Conservation (phyloP, 2,113 vertebrate genomes). For the Dissostichus mawsoni region DNA sequence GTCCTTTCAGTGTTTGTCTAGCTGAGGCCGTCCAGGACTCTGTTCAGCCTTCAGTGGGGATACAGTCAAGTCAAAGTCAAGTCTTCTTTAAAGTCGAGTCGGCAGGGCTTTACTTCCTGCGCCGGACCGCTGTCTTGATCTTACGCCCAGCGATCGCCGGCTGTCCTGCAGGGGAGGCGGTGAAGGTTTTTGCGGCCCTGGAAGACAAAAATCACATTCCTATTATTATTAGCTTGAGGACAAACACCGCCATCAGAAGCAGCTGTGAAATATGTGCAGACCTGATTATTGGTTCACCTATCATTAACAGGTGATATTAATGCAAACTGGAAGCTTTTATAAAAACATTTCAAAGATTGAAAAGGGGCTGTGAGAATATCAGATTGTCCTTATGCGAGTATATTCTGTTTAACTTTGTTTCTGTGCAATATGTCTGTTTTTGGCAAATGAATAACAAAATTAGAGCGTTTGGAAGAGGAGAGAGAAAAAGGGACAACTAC, state of each 20-base stretch:
- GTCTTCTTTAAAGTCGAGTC: constrained; percentile 49
- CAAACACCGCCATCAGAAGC: neutral
- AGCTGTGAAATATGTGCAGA: neutral
- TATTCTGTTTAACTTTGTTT: too few species aligned
- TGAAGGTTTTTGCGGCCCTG: constrained; percentile 76
- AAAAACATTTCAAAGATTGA: neutral
- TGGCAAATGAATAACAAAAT: too few species aligned
- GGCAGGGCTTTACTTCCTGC: constrained; percentile 88
- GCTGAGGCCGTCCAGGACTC: constrained; percentile 39
- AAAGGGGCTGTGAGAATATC: too few species aligned
- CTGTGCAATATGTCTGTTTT: too few species aligned
- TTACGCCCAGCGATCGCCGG: constrained; percentile 88
- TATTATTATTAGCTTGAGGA: constrained; percentile 40
- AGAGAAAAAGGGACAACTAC: too few species aligned
- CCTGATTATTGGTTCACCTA: neutral
- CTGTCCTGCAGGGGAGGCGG: constrained; percentile 74
- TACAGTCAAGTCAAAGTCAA: constrained; percentile 58
- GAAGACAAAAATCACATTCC: neutral
- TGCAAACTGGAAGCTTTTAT: neutral
- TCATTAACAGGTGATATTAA: neutral
- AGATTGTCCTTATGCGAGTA: too few species aligned
- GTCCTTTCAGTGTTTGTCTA: constrained; percentile 73
- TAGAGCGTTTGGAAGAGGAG: too few species aligned
- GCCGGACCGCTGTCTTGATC: constrained; percentile 96
- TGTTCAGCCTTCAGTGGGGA: constrained; percentile 47